A percentile compares a stretch with the other conserved stretches of the same genome.
These are phyloP conservation scores for Scolopax mira DNA, from an alignment of 2,113 vertebrate species.

Conservation along the genomic window DNA sequence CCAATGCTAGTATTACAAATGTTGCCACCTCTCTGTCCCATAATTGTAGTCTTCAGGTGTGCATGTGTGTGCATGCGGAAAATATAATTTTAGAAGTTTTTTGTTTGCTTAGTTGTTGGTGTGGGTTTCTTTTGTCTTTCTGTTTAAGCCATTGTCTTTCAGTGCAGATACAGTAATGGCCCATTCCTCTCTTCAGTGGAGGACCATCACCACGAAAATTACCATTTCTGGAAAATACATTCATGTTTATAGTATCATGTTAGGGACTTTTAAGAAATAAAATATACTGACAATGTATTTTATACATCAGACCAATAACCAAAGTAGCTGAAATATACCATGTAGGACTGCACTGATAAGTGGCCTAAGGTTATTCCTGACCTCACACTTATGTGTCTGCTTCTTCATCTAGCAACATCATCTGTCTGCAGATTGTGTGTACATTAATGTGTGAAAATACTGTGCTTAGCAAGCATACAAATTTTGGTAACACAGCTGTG, in stretches of 20 bases:
- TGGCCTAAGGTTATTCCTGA: neutral
- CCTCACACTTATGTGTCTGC: neutral
- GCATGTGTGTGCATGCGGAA: neutral
- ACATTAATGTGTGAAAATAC: neutral
- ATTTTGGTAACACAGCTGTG: neutral
- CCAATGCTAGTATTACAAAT: neutral
- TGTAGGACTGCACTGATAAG: neutral
- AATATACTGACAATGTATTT: neutral
- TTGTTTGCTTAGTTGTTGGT: neutral
- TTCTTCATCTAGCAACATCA: neutral
- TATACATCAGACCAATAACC: neutral
- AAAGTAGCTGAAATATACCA: neutral
- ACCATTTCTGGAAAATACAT: neutral
- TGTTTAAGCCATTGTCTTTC: neutral
- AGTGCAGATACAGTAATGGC: neutral
- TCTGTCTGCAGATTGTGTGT: neutral
- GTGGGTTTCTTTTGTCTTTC: neutral
- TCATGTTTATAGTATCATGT: neutral
- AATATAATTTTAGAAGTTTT: neutral
- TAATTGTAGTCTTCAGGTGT: neutral
- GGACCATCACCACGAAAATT: neutral
- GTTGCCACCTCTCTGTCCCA: neutral
- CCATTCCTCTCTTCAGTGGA: neutral
- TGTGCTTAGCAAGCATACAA: neutral
- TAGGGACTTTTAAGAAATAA: neutral